Percentiles rank a stretch among this genome's conserved stretches.
Evolutionary conservation across 2,888 invertebrate species (phyloP).

Genomic region (Metalampra italica): DNA sequence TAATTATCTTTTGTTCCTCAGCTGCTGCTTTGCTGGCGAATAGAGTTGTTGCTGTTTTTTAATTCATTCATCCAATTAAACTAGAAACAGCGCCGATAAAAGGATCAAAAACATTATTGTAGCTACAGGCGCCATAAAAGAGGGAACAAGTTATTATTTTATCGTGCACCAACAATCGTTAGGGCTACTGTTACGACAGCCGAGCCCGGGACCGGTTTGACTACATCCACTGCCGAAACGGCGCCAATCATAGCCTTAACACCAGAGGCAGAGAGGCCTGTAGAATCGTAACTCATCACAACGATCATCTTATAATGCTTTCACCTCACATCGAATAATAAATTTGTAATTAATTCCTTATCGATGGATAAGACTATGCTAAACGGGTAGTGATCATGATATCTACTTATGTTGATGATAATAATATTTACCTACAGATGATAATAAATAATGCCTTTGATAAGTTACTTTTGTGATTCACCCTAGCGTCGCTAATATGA

Average conservation of each 20-base stretch:
- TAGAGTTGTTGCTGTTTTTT: too few relatives aligned
- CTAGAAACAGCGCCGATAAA: slow-evolving; percentile 12
- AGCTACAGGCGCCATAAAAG: slow-evolving; percentile 26
- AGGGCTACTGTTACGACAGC: slow-evolving; percentile 66
- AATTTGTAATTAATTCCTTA: slow-evolving; percentile 38
- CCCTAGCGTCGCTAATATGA: too few relatives aligned
- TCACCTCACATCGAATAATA: slow-evolving; percentile 34
- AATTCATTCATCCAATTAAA: not conserved
- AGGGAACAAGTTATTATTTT: slow-evolving; percentile 56
- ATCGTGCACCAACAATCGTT: slow-evolving; percentile 63
- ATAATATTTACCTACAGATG: not conserved
- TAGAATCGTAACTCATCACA: slow-evolving; percentile 1
- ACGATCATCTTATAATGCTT: slow-evolving; percentile 30
- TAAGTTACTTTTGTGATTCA: too few relatives aligned
- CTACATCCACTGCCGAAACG: slow-evolving; percentile 53
- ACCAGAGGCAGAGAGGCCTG: slow-evolving; percentile 27
- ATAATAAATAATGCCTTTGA: too few relatives aligned
- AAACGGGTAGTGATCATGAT: slow-evolving; percentile 16
- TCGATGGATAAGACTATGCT: slow-evolving; percentile 24
- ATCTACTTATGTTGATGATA: not conserved
- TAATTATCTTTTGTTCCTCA: too few relatives aligned
- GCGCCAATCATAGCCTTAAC: slow-evolving; percentile 54
- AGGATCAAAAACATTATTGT: slow-evolving; percentile 10
- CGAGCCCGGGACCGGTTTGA: slow-evolving; percentile 53
- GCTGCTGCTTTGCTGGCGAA: too few relatives aligned